These are phyloP conservation scores for Sterna hirundo DNA, from an alignment of 2,113 vertebrate genomes.

Conservation along the genomic window DNA sequence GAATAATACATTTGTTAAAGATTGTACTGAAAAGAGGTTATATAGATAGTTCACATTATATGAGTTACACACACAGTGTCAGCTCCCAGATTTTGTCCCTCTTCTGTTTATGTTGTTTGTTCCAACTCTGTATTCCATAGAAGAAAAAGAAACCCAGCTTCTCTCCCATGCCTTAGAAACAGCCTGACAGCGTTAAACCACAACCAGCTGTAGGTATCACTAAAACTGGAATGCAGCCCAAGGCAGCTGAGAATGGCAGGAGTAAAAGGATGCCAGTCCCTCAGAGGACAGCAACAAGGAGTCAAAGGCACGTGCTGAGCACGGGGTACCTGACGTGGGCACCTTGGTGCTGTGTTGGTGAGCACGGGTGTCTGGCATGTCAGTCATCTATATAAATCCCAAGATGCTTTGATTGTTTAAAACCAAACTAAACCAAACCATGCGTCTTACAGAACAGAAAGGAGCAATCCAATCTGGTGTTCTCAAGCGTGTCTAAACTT, in stretches of 20 bases:
- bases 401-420: not conserved
- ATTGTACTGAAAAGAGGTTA: not conserved
- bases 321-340: not conserved
- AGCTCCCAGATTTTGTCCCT: not conserved
- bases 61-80: not conserved
- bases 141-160: not conserved
- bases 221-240: not conserved
- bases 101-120: not conserved
- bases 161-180: not conserved
- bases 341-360: rapidly evolving
- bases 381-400: not conserved
- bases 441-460: not conserved
- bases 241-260: not conserved
- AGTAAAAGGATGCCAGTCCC: not conserved
- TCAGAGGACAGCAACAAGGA: not conserved
- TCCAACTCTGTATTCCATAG: not conserved
- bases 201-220: not conserved
- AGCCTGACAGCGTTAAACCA: not conserved
- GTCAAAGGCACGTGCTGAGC: not conserved
- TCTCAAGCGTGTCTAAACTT: not conserved
- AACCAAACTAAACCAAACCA: not conserved
- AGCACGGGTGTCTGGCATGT: not conserved
- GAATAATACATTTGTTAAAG: not conserved
- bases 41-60: not conserved
- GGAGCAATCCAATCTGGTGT: not conserved